These are phyloP conservation scores for Fratercula arctica DNA, from an alignment of 2,797 vertebrate genomes.

Conservation along the genomic window DNA sequence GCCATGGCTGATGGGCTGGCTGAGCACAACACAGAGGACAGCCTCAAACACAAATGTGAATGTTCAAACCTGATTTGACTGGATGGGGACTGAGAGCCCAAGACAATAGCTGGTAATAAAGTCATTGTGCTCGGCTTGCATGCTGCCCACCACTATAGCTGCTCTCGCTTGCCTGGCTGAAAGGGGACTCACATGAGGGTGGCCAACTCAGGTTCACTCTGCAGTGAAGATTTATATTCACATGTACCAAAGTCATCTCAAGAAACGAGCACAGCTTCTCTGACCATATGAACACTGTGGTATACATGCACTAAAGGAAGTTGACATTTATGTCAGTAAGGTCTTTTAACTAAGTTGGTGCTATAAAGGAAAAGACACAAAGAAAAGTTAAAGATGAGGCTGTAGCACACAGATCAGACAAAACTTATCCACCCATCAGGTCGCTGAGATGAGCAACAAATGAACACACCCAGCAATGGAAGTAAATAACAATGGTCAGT, in stretches of 20 bases:
- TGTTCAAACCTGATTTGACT: not conserved
- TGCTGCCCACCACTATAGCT: not conserved
- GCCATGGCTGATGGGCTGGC: not conserved
- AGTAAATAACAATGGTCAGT: not conserved
- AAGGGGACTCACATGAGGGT: rapidly evolving
- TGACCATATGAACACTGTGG: not conserved
- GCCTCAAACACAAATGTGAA: not conserved
- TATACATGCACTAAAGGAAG: not conserved
- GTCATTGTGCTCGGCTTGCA: rapidly evolving
- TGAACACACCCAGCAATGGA: not conserved
- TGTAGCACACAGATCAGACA: not conserved
- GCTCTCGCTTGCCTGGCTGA: not conserved
- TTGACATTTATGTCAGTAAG: not conserved
- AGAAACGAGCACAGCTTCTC: not conserved
- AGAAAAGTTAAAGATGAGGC: not conserved
- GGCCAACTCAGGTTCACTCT: not conserved
- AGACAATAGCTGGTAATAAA: not conserved
- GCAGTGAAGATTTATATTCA: not conserved
- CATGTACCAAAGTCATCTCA: not conserved
- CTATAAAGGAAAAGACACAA: not conserved
- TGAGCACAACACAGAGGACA: not conserved
- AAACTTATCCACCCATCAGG: not conserved
- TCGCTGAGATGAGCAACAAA: not conserved
- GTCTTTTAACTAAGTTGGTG: not conserved
- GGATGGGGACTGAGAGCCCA: not conserved